Evolutionary conservation across 2,888 invertebrate species (phyloP).

Genomic region (Mythimna pallens): DNA sequence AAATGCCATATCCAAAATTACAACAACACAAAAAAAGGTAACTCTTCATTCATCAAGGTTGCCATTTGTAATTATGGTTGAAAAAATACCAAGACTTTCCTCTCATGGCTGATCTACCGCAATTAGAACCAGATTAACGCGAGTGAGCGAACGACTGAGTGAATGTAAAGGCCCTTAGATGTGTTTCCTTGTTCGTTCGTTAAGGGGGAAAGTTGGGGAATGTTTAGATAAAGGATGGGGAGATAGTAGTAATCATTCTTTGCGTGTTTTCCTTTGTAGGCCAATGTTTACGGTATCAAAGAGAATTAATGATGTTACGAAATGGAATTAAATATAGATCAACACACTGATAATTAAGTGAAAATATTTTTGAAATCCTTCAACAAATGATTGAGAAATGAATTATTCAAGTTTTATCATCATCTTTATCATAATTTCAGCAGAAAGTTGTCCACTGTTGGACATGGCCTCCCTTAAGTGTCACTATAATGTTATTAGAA

Average conservation of each 20-base stretch:
- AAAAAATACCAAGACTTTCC: constrained; percentile 62
- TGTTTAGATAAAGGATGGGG: constrained; percentile 9
- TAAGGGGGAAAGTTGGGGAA: constrained; percentile 22
- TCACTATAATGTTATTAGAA: no score
- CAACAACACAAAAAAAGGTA: constrained; percentile 26
- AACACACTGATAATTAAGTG: no score
- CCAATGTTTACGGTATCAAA: neutral
- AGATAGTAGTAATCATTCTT: constrained; percentile 12
- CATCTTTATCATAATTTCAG: no score
- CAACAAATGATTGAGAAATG: no score
- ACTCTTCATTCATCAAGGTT: constrained; percentile 55
- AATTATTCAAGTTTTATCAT: no score
- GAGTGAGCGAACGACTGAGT: constrained; percentile 30
- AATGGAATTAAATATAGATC: no score
- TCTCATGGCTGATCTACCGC: constrained; percentile 44
- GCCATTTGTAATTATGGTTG: constrained; percentile 72
- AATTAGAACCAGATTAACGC: constrained; percentile 62
- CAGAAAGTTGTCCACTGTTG: no score
- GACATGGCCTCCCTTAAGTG: no score
- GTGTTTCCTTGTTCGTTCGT: constrained; percentile 51
- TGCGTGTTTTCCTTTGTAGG: neutral
- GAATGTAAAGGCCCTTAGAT: constrained; percentile 23
- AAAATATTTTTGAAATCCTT: no score
- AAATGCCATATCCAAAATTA: constrained; percentile 42
- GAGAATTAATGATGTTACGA: no score